phyloP scores from a whole-genome alignment of 2,113 vertebrate genomes.

The Ameiurus melas region DNA sequence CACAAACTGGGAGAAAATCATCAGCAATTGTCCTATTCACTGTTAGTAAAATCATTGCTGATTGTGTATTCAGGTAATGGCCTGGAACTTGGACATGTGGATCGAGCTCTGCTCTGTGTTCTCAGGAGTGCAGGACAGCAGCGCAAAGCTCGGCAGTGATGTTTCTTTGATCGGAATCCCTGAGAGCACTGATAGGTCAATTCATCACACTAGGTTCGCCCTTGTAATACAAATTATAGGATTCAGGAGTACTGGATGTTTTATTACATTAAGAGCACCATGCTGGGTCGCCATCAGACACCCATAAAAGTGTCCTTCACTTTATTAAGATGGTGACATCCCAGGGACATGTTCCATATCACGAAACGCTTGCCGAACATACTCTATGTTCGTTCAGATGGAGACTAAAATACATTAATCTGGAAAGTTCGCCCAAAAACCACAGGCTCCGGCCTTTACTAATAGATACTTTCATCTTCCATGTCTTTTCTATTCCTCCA shows the following conservation, averaged over 20 bases:
- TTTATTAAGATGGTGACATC: constrained; percentile 28
- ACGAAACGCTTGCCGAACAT: neutral
- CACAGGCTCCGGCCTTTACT: neutral
- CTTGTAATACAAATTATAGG: constrained; percentile 29
- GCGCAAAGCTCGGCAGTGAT: neutral
- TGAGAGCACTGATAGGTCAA: constrained; percentile 37
- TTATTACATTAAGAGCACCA: constrained; percentile 22
- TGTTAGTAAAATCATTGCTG: constrained; percentile 1
- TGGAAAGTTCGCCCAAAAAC: neutral
- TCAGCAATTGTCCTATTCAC: neutral
- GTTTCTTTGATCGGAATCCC: neutral
- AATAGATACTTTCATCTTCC: neutral
- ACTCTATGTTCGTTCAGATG: neutral
- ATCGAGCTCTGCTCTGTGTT: neutral
- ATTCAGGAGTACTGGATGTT: neutral
- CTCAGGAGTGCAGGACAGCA: neutral
- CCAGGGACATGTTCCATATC: neutral
- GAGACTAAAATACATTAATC: neutral
- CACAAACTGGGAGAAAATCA: neutral
- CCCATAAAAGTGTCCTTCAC: constrained; percentile 27
- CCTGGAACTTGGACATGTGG: neutral
- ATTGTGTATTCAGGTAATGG: constrained; percentile 3
- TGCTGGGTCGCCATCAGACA: neutral
- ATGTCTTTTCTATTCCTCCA: neutral
- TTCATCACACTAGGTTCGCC: constrained; percentile 18